Percentiles rank a stretch among this genome's conserved stretches.
Conservation (phyloP, 1,140 invertebrate genomes). For the Cydia fagiglandana region DNA sequence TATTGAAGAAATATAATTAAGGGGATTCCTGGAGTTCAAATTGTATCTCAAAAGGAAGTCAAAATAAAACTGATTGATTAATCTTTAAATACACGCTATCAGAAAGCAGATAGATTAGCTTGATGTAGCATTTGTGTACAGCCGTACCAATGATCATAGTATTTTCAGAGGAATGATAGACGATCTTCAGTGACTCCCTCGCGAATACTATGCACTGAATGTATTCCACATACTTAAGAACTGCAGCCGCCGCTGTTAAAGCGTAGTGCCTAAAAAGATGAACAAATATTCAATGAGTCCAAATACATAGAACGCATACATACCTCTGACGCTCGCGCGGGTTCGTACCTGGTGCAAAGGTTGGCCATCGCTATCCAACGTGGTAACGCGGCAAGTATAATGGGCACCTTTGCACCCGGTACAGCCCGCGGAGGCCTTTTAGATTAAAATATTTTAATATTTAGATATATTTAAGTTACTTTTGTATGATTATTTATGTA, state of each 20-base stretch:
- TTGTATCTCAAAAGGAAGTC: too few species aligned
- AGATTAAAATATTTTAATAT: too few species aligned
- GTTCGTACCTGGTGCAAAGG: too few species aligned
- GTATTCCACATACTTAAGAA: slow-evolving; percentile 91
- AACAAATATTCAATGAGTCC: background rate
- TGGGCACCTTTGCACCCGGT: too few species aligned
- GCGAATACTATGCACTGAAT: slow-evolving; percentile 88
- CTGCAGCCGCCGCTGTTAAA: slow-evolving; percentile 87
- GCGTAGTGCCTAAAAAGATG: slow-evolving; percentile 87
- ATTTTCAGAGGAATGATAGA: slow-evolving; percentile 90
- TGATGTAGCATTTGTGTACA: background rate
- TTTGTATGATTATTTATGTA: too few species aligned
- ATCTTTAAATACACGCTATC: background rate
- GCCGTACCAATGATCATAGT: slow-evolving; percentile 89
- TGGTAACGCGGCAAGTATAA: too few species aligned
- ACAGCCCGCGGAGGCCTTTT: too few species aligned
- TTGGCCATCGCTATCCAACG: too few species aligned
- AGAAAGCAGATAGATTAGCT: background rate
- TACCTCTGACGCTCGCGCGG: too few species aligned
- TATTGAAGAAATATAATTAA: slow-evolving; percentile 53
- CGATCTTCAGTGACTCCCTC: slow-evolving; percentile 88
- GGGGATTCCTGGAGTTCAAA: background rate
- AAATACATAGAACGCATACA: background rate
- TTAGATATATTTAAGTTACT: too few species aligned
- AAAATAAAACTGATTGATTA: too few species aligned